Evolutionary conservation across 2,888 invertebrate genomes (phyloP).

Genomic region (Coecobrya sp.): DNA sequence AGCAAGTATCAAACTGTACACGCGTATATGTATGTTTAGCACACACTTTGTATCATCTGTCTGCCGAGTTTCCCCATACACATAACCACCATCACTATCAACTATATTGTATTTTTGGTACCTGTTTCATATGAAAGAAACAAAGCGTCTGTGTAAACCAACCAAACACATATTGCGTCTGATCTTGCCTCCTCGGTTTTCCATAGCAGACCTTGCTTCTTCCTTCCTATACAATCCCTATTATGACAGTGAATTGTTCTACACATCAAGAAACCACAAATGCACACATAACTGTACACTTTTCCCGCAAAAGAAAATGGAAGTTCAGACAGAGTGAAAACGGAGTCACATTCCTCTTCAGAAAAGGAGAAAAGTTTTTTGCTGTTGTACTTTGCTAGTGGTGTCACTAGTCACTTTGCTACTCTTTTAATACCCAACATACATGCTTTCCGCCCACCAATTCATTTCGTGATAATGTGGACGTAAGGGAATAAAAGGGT

Average conservation of each 20-base stretch:
- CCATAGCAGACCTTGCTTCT: not conserved
- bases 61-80: not conserved
- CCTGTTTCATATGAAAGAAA: not conserved
- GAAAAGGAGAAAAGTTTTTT: not conserved
- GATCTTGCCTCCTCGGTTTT: not conserved
- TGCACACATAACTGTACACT: not conserved
- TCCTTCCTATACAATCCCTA: not conserved
- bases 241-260: slow-evolving; percentile 2
- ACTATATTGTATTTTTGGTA: too few species aligned
- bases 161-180: not conserved
- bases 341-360: not conserved
- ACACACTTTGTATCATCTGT: slow-evolving; percentile 1
- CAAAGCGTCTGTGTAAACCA: not conserved
- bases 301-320: slow-evolving; percentile 10
- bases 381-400: not conserved
- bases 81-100: not conserved
- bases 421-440: slow-evolving; percentile 8
- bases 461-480: not conserved
- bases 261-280: slow-evolving; percentile 57
- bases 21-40: not conserved
- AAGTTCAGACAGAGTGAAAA: not conserved
- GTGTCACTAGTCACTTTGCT: slow-evolving; percentile 24
- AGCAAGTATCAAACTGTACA: slow-evolving; percentile 6
- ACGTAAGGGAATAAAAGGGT: not conserved
- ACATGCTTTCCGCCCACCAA: not conserved